phyloP scores from a whole-genome alignment of 2,888 invertebrate species.

The Andrena trimmerana region DNA sequence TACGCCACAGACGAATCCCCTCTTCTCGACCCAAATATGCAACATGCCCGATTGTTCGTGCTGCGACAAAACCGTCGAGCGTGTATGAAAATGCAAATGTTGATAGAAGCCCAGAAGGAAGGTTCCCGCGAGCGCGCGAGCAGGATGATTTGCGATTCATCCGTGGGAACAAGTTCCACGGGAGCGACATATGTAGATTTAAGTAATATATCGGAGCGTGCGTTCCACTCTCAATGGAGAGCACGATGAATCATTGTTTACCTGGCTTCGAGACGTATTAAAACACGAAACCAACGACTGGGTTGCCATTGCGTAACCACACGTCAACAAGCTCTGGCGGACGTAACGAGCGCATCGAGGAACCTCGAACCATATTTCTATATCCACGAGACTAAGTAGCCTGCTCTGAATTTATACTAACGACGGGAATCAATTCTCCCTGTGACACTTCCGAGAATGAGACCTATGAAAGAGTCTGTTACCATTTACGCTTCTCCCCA shows the following conservation, averaged over 20 bases:
- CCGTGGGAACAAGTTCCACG: not conserved
- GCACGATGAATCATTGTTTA: conserved; percentile 23
- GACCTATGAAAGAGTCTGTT: no score
- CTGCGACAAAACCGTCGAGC: not conserved
- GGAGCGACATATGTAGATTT: not conserved
- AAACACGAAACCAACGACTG: not conserved
- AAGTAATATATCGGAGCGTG: not conserved
- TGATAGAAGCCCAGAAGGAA: not conserved
- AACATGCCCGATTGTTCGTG: not conserved
- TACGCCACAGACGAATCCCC: not conserved
- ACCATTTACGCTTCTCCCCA: no score
- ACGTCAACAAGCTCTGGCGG: not conserved
- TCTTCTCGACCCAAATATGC: not conserved
- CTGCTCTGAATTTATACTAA: not conserved
- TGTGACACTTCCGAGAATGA: no score
- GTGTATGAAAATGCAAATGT: not conserved
- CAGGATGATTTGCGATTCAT: conserved; percentile 2
- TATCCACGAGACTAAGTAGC: not conserved
- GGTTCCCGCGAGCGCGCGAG: not conserved
- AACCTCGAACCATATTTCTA: conserved; percentile 1
- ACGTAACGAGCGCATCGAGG: conserved; percentile 4
- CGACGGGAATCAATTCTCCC: not conserved
- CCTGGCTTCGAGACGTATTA: not conserved
- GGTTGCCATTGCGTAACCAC: not conserved
- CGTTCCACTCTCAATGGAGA: not conserved